Evolutionary conservation across 2,888 invertebrate genomes (phyloP).

Genomic region (Spicauda simplicius): DNA sequence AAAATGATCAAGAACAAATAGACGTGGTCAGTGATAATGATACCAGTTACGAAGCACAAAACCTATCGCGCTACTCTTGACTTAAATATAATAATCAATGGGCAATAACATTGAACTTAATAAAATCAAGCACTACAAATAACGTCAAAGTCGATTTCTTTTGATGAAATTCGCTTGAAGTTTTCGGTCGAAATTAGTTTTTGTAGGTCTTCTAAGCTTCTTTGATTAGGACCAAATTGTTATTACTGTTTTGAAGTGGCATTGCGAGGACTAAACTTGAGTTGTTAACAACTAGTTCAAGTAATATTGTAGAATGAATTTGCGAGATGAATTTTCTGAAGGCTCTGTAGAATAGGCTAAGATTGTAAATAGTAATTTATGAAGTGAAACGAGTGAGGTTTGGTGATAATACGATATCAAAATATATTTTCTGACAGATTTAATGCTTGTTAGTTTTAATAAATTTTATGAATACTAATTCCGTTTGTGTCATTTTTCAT

Average conservation of each 20-base stretch:
- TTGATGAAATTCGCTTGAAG: constrained; percentile 12
- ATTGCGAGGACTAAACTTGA: neutral
- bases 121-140: constrained; percentile 9
- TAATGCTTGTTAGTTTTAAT: constrained; percentile 69
- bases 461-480: constrained; percentile 62
- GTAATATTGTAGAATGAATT: neutral
- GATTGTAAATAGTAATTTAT: constrained; percentile 71
- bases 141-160: constrained; percentile 13
- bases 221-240: constrained; percentile 21
- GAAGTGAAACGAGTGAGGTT: constrained; percentile 34
- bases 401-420: constrained; percentile 39
- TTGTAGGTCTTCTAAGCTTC: constrained; percentile 38
- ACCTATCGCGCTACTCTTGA: constrained; percentile 65
- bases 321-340: neutral
- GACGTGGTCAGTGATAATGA: constrained; percentile 79
- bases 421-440: constrained; percentile 68
- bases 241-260: constrained; percentile 39
- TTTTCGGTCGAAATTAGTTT: constrained; percentile 25
- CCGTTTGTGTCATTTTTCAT: constrained; percentile 44
- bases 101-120: constrained; percentile 1
- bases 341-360: constrained; percentile 45
- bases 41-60: constrained; percentile 63
- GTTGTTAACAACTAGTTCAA: neutral
- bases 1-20: constrained; percentile 72
- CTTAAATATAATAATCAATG: neutral